Evolutionary conservation across 1,140 invertebrate genomes (phyloP), one percentile per base, ranked within the genome.

Genomic region (Trachymyrmex septentrionalis): DNA sequence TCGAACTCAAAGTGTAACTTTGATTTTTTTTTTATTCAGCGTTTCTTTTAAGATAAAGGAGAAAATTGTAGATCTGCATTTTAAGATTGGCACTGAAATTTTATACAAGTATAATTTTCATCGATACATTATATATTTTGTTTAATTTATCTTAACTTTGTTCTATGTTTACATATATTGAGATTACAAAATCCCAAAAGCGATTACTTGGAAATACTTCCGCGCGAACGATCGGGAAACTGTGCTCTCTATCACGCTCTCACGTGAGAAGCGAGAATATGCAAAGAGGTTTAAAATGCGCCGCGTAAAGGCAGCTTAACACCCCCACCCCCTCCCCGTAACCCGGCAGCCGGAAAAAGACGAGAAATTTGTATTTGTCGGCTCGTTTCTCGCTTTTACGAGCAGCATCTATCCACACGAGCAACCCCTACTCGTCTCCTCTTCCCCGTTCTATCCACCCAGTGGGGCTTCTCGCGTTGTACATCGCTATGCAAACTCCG

Each of bases 291-390:
- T 89, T 87, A 89, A 81, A 89, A 87, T 80, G 84, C 69, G 81
- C 38, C 53, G 69, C 21, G 67, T 73, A 89, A 81, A 78, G 72
- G 82, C 76, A 64, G 81, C 69, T 89, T 89, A 87, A 86, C 81
- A 63, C 87, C 64, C 69, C n/a, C n/a, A n/a, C n/a, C n/a, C n/a
- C n/a, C n/a, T n/a, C n/a, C n/a, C 76, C 69, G 76, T 80, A 89
- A 80, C 76, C 53, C 48, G 50, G 55, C 61, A 69, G 55, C 50
- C 61, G 75, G 81, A 85, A 87, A 85, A 80, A 85, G 73, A 80
- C 77, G 82, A 87, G 80, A 86, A 89, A 89, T 89, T 89, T 87
- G 86, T 89, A 90, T 91, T 91, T 90, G 90, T 90, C 90, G 90
- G 89, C 80, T 89, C 87, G 88, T 86, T 89, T 89, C 82, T 88